Evolutionary conservation across 1,140 invertebrate genomes (phyloP), one percentile per base, ranked within the genome.

Genomic region (Dendroctonus ponderosae): DNA sequence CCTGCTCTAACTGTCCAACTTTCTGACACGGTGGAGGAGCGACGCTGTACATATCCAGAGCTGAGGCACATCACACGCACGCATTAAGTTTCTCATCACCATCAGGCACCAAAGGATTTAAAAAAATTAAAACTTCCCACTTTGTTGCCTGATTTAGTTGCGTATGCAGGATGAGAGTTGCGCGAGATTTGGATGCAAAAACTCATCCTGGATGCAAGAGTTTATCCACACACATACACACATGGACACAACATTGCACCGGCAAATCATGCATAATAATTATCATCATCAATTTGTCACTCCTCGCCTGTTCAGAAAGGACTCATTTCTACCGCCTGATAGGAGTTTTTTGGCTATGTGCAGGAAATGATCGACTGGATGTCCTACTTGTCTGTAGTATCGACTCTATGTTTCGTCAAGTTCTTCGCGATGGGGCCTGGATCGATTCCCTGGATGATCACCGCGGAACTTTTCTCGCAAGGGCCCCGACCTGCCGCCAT

Each of bases 401-500:
- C 93, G 53, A 96, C 93, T 40, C 85, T 98, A 37, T 86, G 89
- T 76, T 98, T 96, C 83, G 96, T 98, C 54, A 92, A 97, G 54
- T 97, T 97, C 85, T 99, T 98, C 79, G 95, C 95, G 37, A 90
- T 98, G 63, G 96, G 96, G 4, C 94, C 91, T 56, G 93, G 96
- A 52, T 96, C 96, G 37, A 99, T 99, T 75, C 97, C 97, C 0
- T 99, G 97, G 97, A 91, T 99, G 87, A 99, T 98, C 75, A 98
- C 96, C 7, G 94, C 96, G 43, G 97, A 99, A 80, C 84, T 99
- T 46, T 99, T 99, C 82, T 93, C 94, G 6, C 96, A 99, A 81
- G 95, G 94, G 46, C 94, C 97, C 11, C 84, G 97, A 70, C 94
- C 96, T 38, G 94, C 94, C 63, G 97, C 97, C 70, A 98, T 98